A percentile compares a stretch with the other conserved stretches of the same genome.
phyloP scores from a whole-genome alignment of 2,797 vertebrate genomes.

The Coracias cyanogaster region DNA sequence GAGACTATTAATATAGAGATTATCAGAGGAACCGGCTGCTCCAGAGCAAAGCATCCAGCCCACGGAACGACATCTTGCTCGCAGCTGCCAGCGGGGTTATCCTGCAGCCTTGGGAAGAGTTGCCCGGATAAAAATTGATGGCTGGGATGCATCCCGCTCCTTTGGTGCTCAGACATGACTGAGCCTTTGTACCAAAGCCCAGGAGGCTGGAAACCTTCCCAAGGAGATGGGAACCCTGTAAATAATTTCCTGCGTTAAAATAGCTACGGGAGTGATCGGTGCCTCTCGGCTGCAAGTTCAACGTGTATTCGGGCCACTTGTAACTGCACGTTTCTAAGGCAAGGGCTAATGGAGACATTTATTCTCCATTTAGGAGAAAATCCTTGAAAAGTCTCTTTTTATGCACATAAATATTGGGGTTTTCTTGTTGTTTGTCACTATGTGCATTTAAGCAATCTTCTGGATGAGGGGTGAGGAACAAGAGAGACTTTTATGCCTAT shows the following conservation, averaged over 20 bases:
- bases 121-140: slow-evolving; percentile 42
- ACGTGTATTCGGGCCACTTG: neutral
- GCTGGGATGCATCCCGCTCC: slow-evolving; percentile 51
- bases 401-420: neutral
- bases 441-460: neutral
- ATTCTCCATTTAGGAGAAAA: neutral
- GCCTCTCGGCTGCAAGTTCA: neutral
- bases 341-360: neutral
- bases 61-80: slow-evolving; percentile 50
- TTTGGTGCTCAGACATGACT: slow-evolving; percentile 62
- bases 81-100: slow-evolving; percentile 37
- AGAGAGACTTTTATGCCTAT: neutral
- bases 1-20: neutral
- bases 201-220: slow-evolving; percentile 62
- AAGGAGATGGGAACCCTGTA: slow-evolving; percentile 54
- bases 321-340: neutral
- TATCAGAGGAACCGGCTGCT: neutral
- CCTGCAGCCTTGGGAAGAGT: slow-evolving; percentile 13
- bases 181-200: slow-evolving; percentile 70
- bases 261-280: neutral
- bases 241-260: slow-evolving; percentile 67
- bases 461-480: neutral
- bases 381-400: neutral
- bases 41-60: neutral
- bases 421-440: neutral